phyloP scores from a whole-genome alignment of 1,140 invertebrate genomes.

The Leptinotarsa texana region DNA sequence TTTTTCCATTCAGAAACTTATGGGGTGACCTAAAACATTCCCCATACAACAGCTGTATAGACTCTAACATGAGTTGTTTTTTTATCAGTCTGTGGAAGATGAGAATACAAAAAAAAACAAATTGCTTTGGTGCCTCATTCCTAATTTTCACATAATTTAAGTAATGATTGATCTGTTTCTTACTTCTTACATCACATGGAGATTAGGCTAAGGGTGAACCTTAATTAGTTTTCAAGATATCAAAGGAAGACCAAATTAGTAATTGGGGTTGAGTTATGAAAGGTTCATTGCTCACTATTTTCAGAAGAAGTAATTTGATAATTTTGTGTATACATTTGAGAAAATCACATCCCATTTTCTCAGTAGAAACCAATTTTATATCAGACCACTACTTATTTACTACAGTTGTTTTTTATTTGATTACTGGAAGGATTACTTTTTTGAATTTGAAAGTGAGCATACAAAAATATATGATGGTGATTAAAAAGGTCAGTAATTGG shows the following conservation, averaged over 20 bases:
- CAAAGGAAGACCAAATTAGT: conserved; percentile 33
- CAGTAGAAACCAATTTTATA: background rate
- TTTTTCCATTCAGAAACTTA: too few species aligned
- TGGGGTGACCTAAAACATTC: too few species aligned
- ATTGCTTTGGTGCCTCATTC: too few species aligned
- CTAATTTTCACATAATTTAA: background rate
- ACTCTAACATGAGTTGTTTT: too few species aligned
- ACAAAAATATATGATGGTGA: too few species aligned
- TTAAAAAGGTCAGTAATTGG: too few species aligned
- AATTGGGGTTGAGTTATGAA: conserved; percentile 31
- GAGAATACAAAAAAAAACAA: too few species aligned
- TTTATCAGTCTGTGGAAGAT: too few species aligned
- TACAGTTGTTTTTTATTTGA: background rate
- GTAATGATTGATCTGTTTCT: background rate
- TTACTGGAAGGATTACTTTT: background rate
- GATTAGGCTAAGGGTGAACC: conserved; percentile 13
- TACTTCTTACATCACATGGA: background rate
- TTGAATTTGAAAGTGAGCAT: background rate
- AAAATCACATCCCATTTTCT: conserved; percentile 5
- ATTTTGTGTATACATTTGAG: conserved; percentile 8
- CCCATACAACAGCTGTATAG: too few species aligned
- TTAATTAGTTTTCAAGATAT: conserved; percentile 31
- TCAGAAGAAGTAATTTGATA: conserved; percentile 20
- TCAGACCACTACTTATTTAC: background rate
- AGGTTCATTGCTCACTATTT: conserved; percentile 23